phyloP scores from a whole-genome alignment of 1,140 invertebrate species.

The Zophobas atratus region DNA sequence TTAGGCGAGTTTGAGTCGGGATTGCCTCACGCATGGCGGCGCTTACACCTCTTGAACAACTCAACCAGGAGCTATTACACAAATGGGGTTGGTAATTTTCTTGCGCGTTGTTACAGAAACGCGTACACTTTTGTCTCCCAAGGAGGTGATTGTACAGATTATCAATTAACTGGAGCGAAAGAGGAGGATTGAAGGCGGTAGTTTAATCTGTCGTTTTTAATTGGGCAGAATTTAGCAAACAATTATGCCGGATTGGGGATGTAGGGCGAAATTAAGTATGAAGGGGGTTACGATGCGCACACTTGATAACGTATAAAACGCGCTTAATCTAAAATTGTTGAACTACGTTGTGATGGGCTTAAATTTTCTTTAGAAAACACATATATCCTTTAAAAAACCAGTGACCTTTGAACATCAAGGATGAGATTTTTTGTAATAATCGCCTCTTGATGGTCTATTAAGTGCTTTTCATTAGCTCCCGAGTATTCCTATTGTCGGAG shows the following conservation, averaged over 20 bases:
- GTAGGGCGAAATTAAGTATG: slow-evolving; percentile 1
- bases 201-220: slow-evolving; percentile 23
- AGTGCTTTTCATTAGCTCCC: no score
- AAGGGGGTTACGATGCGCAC: background rate
- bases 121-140: slow-evolving; percentile 31
- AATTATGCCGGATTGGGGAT: background rate
- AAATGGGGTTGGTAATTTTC: slow-evolving; percentile 47
- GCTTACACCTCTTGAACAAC: slow-evolving; percentile 46
- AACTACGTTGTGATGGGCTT: no score
- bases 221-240: slow-evolving; percentile 21
- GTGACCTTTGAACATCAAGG: no score
- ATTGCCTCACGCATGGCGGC: slow-evolving; percentile 33
- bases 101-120: slow-evolving; percentile 19
- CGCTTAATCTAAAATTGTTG: background rate
- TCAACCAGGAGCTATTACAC: slow-evolving; percentile 47
- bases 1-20: slow-evolving; percentile 30
- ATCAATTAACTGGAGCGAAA: slow-evolving; percentile 47
- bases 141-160: slow-evolving; percentile 37
- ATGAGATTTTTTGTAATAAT: no score
- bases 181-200: slow-evolving; percentile 18
- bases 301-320: background rate
- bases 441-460: no score
- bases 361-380: no score
- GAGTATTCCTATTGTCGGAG: no score
- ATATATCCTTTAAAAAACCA: no score